Conservation (phyloP, 2,888 invertebrate species). For the Lutraria lutraria region DNA sequence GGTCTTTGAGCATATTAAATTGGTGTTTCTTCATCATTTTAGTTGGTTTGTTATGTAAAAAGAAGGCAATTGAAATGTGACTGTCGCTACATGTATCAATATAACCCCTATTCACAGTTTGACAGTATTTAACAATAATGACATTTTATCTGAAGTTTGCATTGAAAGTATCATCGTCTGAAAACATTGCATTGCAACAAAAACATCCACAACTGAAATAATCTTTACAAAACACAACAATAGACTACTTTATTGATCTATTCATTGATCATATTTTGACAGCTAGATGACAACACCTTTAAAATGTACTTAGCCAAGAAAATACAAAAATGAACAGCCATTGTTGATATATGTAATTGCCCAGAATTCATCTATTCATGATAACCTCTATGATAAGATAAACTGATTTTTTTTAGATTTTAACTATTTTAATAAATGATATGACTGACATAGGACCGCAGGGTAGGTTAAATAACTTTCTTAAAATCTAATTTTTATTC, state of each 20-base stretch:
- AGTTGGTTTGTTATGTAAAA: not conserved
- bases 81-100: not conserved
- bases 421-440: too few species aligned
- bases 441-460: too few species aligned
- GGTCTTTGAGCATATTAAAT: not conserved
- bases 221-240: not conserved
- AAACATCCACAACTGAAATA: not conserved
- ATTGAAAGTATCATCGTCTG: not conserved
- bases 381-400: too few species aligned
- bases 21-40: not conserved
- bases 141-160: not conserved
- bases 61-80: not conserved
- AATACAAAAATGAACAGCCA: not conserved
- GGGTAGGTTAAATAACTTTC: too few species aligned
- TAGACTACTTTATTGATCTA: not conserved
- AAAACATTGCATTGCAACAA: not conserved
- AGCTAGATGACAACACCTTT: not conserved
- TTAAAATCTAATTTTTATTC: too few species aligned
- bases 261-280: not conserved
- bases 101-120: not conserved
- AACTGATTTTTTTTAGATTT: too few species aligned
- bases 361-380: not conserved
- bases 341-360: not conserved
- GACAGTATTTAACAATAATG: not conserved
- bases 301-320: not conserved